A percentile compares a stretch with the other conserved stretches of the same genome.
These are phyloP conservation scores for Mustelus asterias DNA, from an alignment of 2,113 vertebrate genomes.

Conservation along the genomic window DNA sequence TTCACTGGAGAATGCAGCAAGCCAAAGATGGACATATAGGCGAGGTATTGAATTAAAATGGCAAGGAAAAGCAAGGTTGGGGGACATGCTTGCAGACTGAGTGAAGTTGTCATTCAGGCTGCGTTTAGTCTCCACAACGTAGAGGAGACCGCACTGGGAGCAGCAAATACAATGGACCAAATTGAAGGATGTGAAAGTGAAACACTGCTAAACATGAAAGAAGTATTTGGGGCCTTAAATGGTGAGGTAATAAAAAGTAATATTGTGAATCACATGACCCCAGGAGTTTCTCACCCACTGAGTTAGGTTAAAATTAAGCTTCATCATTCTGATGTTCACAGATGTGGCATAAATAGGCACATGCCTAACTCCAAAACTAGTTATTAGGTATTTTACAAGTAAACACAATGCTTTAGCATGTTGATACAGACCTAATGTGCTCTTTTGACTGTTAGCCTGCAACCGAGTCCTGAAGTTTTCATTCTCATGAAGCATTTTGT, in stretches of 20 bases:
- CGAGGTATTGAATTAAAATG: too few species aligned
- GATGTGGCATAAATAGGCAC: background rate
- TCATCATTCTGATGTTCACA: background rate
- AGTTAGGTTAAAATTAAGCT: background rate
- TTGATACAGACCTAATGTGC: slow-evolving; percentile 22
- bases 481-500: slow-evolving; percentile 80
- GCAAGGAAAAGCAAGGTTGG: too few species aligned
- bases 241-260: background rate
- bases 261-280: background rate
- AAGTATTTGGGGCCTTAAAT: too few species aligned
- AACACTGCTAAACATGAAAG: too few species aligned
- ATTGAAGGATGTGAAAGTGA: too few species aligned
- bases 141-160: too few species aligned
- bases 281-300: background rate
- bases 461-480: slow-evolving; percentile 64
- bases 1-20: too few species aligned
- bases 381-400: background rate
- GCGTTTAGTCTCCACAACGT: too few species aligned
- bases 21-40: too few species aligned
- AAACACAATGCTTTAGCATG: background rate
- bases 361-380: background rate
- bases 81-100: too few species aligned
- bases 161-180: too few species aligned
- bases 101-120: too few species aligned
- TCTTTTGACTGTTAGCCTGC: slow-evolving; percentile 45